Conservation (phyloP, 2,113 vertebrate species). For the Delphinus delphis region DNA sequence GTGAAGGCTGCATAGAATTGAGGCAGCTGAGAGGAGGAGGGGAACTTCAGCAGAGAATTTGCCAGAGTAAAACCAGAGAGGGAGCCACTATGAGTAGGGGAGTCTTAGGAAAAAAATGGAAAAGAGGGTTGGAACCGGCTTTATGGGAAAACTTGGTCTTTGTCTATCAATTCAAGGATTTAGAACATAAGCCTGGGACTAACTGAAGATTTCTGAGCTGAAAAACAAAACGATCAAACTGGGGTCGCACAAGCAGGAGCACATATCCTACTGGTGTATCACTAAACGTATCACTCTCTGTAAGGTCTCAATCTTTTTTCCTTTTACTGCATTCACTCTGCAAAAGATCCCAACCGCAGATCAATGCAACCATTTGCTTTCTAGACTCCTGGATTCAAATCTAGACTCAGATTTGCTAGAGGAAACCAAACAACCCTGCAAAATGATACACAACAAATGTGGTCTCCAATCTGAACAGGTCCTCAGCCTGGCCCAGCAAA, state of each 20-base stretch:
- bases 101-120: background rate
- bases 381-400: background rate
- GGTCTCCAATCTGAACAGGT: background rate
- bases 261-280: background rate
- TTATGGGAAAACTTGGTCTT: background rate
- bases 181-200: background rate
- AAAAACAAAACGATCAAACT: background rate
- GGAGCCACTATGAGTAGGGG: background rate
- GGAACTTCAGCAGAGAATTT: background rate
- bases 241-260: background rate
- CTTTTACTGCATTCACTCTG: background rate
- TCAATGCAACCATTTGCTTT: background rate
- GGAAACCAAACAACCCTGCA: background rate
- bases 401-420: background rate
- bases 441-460: background rate
- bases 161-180: background rate
- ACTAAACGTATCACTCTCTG: background rate
- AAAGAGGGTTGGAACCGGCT: background rate
- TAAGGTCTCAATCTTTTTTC: background rate
- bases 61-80: background rate
- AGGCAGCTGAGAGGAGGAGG: background rate
- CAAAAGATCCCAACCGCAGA: background rate
- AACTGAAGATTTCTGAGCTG: background rate
- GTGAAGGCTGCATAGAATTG: background rate
- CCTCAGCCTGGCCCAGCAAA: background rate